Evolutionary conservation across 2,888 invertebrate species (phyloP).

Genomic region (Cantharis rufa): DNA sequence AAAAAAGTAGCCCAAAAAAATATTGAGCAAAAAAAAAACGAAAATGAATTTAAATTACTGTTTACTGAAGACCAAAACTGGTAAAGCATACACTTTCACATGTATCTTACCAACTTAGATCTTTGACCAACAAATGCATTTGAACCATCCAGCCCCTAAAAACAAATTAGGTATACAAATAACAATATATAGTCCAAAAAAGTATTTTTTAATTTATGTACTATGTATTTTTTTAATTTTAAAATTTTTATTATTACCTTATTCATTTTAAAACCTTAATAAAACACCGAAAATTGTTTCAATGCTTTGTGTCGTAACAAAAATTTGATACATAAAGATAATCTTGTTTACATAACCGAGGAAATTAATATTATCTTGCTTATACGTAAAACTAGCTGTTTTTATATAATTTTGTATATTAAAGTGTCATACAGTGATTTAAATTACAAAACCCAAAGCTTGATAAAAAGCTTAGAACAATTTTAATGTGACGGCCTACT

Average conservation of each 20-base stretch:
- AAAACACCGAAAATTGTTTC: background rate
- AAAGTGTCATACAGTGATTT: background rate
- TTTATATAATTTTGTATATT: background rate
- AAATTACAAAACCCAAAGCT: background rate
- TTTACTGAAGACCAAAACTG: conserved; percentile 34
- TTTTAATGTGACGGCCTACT: background rate
- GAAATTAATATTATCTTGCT: conserved; percentile 1
- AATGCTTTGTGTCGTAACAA: background rate
- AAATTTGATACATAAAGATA: background rate
- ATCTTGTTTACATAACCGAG: background rate
- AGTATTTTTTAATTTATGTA: background rate
- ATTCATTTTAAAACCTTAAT: background rate
- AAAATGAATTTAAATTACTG: conserved; percentile 7
- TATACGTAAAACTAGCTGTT: background rate
- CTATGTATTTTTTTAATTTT: background rate
- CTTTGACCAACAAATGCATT: conserved; percentile 59
- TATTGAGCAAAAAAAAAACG: conserved; percentile 8
- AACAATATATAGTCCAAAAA: background rate
- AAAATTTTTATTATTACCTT: background rate
- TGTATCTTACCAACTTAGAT: conserved; percentile 57
- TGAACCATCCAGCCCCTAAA: conserved; percentile 58
- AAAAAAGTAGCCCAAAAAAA: conserved; percentile 11
- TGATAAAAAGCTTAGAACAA: background rate
- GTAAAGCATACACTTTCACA: conserved; percentile 41
- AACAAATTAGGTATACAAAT: conserved; percentile 43